Evolutionary conservation across 2,797 vertebrate species (phyloP), one percentile per base, ranked within the genome.

Genomic region (Chiroxiphia lanceolata): DNA sequence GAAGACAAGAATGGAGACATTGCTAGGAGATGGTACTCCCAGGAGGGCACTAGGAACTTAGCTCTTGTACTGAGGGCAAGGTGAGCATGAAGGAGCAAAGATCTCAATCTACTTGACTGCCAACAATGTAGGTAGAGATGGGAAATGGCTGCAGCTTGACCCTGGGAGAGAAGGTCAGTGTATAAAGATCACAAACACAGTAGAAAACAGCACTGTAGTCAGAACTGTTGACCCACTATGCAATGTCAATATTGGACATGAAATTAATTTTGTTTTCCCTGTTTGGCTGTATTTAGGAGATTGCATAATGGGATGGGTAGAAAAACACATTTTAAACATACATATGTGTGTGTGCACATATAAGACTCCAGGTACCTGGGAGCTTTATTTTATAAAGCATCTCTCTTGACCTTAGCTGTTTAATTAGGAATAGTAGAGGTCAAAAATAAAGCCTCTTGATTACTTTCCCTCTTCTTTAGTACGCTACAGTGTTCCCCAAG

Each of bases 341-440:
- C 9, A 7, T 40, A 4, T 48, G 0, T 38, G 0, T 68, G 3
- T 34, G 10, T 63, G 6, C 51, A 1, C 13, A 2, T 78, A 4
- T 45, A 11, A 54, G 10, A 48, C 8, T 61, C 5, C 2, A 45
- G 12, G 4, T 34, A 48, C 13, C 4, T 1, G 0, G 18, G 5
- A 64, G 2, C 44, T 78, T 63, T 64, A 47, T 78, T 81, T 86
- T 50, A 34, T 48, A 61, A 82, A 70, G 18, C 7, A 72, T 26
- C 6, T 56, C 5, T 70, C 34, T 81, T 75, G 19, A 51, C 17
- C 48, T 44, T 27, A 86, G 10, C 25, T 83, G n/a, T 83, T 93
- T 54, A 57, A 57, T 61, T 57, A 65, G 14, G 5, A 85, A 42
- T 15, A 67, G 8, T 15, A 70, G 31, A 80, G 27, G 13, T 74